phyloP scores from a whole-genome alignment of 2,888 invertebrate species.

The Coenonympha glycerion region DNA sequence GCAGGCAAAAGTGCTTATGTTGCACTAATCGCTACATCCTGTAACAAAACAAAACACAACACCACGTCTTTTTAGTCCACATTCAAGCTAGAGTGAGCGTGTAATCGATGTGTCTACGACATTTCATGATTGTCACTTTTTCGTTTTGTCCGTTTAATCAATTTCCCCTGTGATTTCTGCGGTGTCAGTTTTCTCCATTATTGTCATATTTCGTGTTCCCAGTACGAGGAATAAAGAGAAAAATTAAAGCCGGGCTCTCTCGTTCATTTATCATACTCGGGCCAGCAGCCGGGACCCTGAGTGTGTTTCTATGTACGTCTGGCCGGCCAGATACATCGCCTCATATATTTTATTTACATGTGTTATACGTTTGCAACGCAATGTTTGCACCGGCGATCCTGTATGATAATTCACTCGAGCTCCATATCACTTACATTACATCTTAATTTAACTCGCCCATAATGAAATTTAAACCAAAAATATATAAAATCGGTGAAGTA shows the following conservation, averaged over 20 bases:
- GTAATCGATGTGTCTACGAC: conserved; percentile 1
- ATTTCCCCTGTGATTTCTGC: conserved; percentile 36
- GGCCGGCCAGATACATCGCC: conserved; percentile 31
- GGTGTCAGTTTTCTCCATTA: conserved; percentile 57
- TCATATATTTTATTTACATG: conserved; percentile 60
- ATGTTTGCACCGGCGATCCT: conserved; percentile 39
- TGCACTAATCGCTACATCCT: too few relatives aligned
- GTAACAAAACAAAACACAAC: background rate
- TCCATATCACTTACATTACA: conserved; percentile 24
- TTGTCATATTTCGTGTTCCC: conserved; percentile 53
- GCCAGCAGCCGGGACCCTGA: conserved; percentile 45
- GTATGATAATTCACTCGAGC: conserved; percentile 31
- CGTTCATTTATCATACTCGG: conserved; percentile 67
- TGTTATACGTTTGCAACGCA: conserved; percentile 38
- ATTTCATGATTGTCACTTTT: background rate
- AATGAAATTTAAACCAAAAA: background rate
- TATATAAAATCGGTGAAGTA: background rate
- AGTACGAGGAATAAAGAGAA: conserved; percentile 45
- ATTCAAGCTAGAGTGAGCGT: background rate
- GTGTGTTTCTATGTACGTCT: conserved; percentile 67
- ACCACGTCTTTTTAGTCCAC: background rate
- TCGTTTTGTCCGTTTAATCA: conserved; percentile 10
- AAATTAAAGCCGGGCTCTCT: conserved; percentile 47
- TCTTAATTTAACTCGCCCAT: conserved; percentile 12
- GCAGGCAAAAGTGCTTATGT: too few relatives aligned